Percentiles rank a stretch among this genome's conserved stretches.
phyloP scores from a whole-genome alignment of 2,888 invertebrate species.

The Coleophora flavipennella region DNA sequence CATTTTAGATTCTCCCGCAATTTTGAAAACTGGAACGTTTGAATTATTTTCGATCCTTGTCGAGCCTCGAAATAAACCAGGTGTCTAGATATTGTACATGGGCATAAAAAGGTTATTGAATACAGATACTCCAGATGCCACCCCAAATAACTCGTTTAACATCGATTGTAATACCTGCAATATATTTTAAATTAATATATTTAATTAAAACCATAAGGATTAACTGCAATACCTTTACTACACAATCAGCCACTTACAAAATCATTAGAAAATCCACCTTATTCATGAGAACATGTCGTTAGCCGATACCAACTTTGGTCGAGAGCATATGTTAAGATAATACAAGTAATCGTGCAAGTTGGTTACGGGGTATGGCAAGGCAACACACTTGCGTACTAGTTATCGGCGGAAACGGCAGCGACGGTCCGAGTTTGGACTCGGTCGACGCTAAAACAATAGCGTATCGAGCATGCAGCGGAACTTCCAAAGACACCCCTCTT shows the following conservation, averaged over 20 bases:
- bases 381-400: conserved; percentile 48
- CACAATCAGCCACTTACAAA: conserved; percentile 28
- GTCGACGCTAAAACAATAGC: conserved; percentile 61
- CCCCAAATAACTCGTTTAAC: too few species aligned
- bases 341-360: conserved; percentile 56
- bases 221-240: conserved; percentile 9
- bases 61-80: too few species aligned
- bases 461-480: conserved; percentile 69
- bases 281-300: conserved; percentile 41
- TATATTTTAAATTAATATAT: too few species aligned
- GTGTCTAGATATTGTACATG: too few species aligned
- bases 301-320: conserved; percentile 40
- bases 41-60: too few species aligned
- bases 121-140: too few species aligned
- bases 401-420: conserved; percentile 27
- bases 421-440: conserved; percentile 55
- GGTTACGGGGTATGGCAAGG: conserved; percentile 40
- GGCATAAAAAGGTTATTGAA: too few species aligned
- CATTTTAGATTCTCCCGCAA: too few species aligned
- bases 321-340: conserved; percentile 51
- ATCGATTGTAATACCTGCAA: too few species aligned
- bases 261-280: conserved; percentile 27
- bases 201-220: too few species aligned
- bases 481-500: conserved; percentile 63
- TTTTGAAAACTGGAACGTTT: too few species aligned